Evolutionary conservation across 2,888 invertebrate genomes (phyloP).

Genomic region (Pyrocoelia pectoralis): DNA sequence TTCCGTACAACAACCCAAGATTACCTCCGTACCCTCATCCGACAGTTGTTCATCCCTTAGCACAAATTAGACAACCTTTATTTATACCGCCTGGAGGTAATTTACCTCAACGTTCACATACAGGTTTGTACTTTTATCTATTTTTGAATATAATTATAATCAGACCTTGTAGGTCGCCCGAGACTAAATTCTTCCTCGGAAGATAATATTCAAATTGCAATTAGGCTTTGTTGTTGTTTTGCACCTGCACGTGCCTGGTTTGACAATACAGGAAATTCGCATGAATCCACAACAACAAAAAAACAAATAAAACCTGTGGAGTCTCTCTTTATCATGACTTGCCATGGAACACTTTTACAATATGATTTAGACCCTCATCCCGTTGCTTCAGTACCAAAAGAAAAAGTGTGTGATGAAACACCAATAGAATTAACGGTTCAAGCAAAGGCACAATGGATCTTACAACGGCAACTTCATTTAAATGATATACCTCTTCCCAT

Average conservation of each 20-base stretch:
- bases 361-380: constrained; percentile 85
- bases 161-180: constrained; percentile 65
- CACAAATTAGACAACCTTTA: constrained; percentile 81
- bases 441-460: constrained; percentile 89
- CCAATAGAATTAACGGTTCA: constrained; percentile 86
- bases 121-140: constrained; percentile 62
- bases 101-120: constrained; percentile 62
- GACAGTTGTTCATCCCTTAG: constrained; percentile 78
- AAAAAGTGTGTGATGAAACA: constrained; percentile 86
- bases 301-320: constrained; percentile 71
- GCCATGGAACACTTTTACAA: constrained; percentile 86
- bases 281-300: constrained; percentile 48
- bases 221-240: constrained; percentile 82
- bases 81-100: constrained; percentile 62
- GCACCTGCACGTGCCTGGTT: constrained; percentile 81
- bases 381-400: constrained; percentile 74
- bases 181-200: constrained; percentile 74
- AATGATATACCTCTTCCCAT: constrained; percentile 81
- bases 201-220: constrained; percentile 72
- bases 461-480: constrained; percentile 71
- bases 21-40: constrained; percentile 92
- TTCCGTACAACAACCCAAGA: constrained; percentile 86
- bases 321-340: constrained; percentile 90
- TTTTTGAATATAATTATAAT: background rate
- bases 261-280: constrained; percentile 52